phyloP scores from a whole-genome alignment of 2,113 vertebrate species.

The Amphiprion ocellaris region DNA sequence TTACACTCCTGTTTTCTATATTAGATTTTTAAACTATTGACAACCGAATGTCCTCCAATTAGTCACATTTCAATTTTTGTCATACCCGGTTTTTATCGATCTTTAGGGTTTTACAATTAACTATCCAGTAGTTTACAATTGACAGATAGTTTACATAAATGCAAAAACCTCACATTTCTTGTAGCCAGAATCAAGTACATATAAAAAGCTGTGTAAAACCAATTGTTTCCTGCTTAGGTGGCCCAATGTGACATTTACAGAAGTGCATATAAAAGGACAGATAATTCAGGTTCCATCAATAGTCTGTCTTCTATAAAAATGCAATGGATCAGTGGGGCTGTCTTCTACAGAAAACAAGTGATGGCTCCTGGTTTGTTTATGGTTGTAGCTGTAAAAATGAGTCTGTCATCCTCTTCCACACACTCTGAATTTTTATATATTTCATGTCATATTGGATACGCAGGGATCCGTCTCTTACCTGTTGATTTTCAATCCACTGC shows the following conservation, averaged over 20 bases:
- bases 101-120: no score
- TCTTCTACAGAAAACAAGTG: not conserved
- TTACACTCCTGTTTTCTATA: no score
- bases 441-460: not conserved
- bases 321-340: not conserved
- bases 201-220: not conserved
- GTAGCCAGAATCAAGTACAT: no score
- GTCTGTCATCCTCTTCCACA: not conserved
- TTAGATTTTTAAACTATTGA: no score
- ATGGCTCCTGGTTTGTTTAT: not conserved
- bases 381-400: no score
- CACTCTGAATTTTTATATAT: not conserved
- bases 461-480: not conserved
- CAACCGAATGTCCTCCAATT: no score
- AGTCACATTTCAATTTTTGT: no score
- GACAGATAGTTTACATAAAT: no score
- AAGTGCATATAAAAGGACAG: not conserved
- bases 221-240: no score
- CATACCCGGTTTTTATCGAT: no score
- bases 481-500: conserved; percentile 21
- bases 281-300: not conserved
- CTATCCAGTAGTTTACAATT: no score
- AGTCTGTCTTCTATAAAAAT: not conserved
- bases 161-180: no score
- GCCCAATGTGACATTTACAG: not conserved